phyloP scores from a whole-genome alignment of 2,888 invertebrate genomes.

The Omphaloscelis lunosa region DNA sequence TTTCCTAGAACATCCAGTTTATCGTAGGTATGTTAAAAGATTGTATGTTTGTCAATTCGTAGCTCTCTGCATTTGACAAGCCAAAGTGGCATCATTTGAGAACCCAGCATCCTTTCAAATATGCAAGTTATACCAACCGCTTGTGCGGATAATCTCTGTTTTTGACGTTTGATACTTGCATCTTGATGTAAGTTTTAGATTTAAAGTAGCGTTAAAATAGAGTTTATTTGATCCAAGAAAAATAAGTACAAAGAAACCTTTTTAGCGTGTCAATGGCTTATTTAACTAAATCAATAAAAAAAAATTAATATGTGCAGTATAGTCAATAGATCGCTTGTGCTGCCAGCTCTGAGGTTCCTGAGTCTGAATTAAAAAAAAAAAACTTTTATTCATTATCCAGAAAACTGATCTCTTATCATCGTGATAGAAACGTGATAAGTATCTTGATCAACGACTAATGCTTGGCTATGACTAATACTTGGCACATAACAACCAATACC shows the following conservation, averaged over 20 bases:
- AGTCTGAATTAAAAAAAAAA: background rate
- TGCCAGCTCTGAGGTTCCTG: background rate
- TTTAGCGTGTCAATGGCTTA: too few species aligned
- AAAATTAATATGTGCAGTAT: too few species aligned
- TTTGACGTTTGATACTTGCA: slow-evolving; percentile 15
- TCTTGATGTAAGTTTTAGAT: background rate
- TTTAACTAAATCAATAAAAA: too few species aligned
- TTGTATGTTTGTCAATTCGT: slow-evolving; percentile 30
- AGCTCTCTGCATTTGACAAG: slow-evolving; percentile 34
- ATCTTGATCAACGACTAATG: slow-evolving; percentile 18
- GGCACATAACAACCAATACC: slow-evolving; percentile 19
- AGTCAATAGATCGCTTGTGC: too few species aligned
- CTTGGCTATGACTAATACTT: slow-evolving; percentile 31
- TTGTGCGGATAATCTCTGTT: slow-evolving; percentile 17
- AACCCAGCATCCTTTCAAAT: slow-evolving; percentile 31
- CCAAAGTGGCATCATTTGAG: slow-evolving; percentile 35
- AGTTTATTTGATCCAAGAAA: background rate
- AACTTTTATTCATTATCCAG: too few species aligned
- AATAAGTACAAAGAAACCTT: background rate
- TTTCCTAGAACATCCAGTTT: background rate
- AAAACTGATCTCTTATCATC: background rate
- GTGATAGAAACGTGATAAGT: slow-evolving; percentile 1
- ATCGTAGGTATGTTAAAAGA: background rate
- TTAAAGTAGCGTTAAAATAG: background rate
- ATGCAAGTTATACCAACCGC: slow-evolving; percentile 29